Conservation (phyloP, 2,888 invertebrate genomes). For the Zaprionus lineosus region DNA sequence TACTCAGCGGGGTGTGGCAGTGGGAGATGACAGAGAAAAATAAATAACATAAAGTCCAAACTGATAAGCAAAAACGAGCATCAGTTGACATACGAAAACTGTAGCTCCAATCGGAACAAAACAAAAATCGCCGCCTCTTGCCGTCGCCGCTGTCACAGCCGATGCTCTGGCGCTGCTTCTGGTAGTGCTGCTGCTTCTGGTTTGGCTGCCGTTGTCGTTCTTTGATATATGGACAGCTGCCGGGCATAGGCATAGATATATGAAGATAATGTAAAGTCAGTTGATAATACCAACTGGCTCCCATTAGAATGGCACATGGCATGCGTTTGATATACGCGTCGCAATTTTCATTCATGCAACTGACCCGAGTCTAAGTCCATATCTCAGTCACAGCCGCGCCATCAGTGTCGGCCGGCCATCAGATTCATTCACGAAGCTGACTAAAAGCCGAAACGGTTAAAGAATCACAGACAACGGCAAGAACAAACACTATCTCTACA, state of each 20-base stretch:
- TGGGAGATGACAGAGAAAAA: slow-evolving; percentile 44
- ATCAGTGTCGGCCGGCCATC: no score
- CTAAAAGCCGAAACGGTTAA: no score
- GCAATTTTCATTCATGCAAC: slow-evolving; percentile 54
- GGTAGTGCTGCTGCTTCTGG: background rate
- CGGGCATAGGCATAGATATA: slow-evolving; percentile 4
- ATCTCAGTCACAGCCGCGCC: no score
- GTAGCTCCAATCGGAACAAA: slow-evolving; percentile 62
- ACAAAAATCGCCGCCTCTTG: slow-evolving; percentile 47
- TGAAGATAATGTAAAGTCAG: slow-evolving; percentile 39
- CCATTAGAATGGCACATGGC: slow-evolving; percentile 59
- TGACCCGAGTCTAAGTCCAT: no score
- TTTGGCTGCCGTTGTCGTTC: slow-evolving; percentile 26
- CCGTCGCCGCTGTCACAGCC: slow-evolving; percentile 1
- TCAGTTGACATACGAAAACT: slow-evolving; percentile 43
- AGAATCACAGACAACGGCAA: no score
- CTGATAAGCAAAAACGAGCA: slow-evolving; percentile 61
- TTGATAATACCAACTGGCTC: slow-evolving; percentile 63
- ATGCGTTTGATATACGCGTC: slow-evolving; percentile 69
- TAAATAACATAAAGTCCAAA: slow-evolving; percentile 70
- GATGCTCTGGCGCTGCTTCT: no score
- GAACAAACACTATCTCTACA: no score
- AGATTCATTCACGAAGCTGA: slow-evolving; percentile 3
- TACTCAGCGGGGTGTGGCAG: slow-evolving; percentile 15
- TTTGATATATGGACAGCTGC: slow-evolving; percentile 62